Base-by-base conservation (phyloP, 2,797 vertebrate species). In the Glyptemys insculpta region DNA sequence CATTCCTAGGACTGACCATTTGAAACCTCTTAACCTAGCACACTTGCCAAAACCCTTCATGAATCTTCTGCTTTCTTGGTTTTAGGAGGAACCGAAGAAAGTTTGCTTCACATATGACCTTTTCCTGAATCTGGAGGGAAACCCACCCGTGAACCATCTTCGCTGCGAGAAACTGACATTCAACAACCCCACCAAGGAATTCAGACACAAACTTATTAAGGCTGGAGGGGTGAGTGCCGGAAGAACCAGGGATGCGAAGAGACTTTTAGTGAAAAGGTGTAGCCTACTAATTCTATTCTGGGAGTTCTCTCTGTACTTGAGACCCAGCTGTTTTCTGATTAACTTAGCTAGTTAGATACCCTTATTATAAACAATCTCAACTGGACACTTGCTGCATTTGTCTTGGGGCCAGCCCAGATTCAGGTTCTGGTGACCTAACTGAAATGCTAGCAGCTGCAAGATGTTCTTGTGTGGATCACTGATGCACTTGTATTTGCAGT, bases 141-240 rank as follows among this genome's bases (percentile, higher is more conserved):
- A 99, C 97, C 99, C 99, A 0, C 99, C 99, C 0, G 99, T 99
- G 87, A 99, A 99, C 98, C 99, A 99, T 97, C 98, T 99, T 86
- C 99, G 99, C 96, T 99, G 99, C 54, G 99, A 99, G 98, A 99
- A 99, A 91, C 99, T 99, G 96, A 99, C 99, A 95, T 99, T 99
- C 97, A 99, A 99, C 98, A 99, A 99, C 97, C 99, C 99, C 96
- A 99, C 99, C 92, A 99, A 99, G 96, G 99, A 99, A 96, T 99
- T 99, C 98, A 99, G 99, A 88, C 99, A 98, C 97, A 99, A 99
- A 96, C 99, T 99, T 94, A 98, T 99, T 91, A 99, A 98, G 98
- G 99, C 99, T 25, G 99, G 99, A 98, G 99, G 99, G 99, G 99
- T 99, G 98, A 99, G 99, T 98, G 91, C 47, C 54, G 5, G 4